A percentile compares a stretch with the other conserved stretches of the same genome.
These are phyloP conservation scores for Patiria pectinifera DNA, from an alignment of 53 echinoderm and acorn worm genomes.

Conservation along the genomic window DNA sequence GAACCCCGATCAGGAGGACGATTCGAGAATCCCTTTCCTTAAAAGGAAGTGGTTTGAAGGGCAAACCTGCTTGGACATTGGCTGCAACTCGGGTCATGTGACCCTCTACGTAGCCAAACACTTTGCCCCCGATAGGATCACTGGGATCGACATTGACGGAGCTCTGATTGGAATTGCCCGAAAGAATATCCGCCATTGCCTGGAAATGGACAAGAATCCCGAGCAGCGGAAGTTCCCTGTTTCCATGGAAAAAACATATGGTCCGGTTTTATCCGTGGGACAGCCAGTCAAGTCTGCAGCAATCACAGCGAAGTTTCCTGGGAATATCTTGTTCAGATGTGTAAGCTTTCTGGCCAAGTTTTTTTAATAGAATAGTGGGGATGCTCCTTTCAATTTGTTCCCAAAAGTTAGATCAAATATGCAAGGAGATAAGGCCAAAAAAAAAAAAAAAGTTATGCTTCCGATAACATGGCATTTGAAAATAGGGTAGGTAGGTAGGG, in stretches of 20 bases:
- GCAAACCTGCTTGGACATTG: conserved; percentile 94
- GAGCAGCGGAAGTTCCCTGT: conserved; percentile 72
- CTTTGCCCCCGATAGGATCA: conserved; percentile 82
- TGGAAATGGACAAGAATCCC: conserved; percentile 61
- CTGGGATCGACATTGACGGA: conserved; percentile 93
- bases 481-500: no score
- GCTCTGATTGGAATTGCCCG: conserved; percentile 87
- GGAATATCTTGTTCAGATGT: conserved; percentile 93
- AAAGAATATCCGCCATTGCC: conserved; percentile 85
- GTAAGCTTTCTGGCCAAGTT: conserved; percentile 70
- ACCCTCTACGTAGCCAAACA: conserved; percentile 83
- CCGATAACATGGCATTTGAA: no score
- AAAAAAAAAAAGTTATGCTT: no score
- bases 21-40: conserved; percentile 74
- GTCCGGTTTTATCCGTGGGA: conserved; percentile 60
- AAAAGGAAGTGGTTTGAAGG: conserved; percentile 88
- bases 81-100: conserved; percentile 97
- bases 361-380: no score
- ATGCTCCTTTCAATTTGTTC: no score
- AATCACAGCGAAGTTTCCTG: conserved; percentile 71
- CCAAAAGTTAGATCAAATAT: no score
- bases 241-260: conserved; percentile 83
- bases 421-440: no score
- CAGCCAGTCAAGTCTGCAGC: neutral
- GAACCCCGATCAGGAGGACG: conserved; percentile 83